phyloP scores from a whole-genome alignment of 2,797 vertebrate genomes.

The Tachyglossus aculeatus region DNA sequence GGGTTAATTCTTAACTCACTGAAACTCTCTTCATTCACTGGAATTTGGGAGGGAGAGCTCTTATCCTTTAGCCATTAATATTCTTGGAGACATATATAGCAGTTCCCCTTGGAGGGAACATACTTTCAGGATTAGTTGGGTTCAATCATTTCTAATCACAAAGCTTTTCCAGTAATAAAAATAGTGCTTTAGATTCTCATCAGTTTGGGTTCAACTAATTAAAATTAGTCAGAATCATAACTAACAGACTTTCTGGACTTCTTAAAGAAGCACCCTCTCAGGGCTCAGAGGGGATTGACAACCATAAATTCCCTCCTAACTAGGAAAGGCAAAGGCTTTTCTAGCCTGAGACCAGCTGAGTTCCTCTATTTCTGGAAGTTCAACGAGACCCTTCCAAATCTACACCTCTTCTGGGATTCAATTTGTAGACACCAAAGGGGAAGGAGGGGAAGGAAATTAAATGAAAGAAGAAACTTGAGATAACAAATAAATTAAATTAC shows the following conservation, averaged over 20 bases:
- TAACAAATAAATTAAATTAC: no score
- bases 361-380: no score
- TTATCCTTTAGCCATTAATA: not conserved
- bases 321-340: no score
- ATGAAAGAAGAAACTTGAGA: no score
- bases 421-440: no score
- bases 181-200: constrained; percentile 2
- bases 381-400: no score
- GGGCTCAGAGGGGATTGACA: not conserved
- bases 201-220: constrained; percentile 33
- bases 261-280: not conserved
- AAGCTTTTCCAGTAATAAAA: constrained; percentile 30
- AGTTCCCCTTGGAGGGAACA: constrained; percentile 20
- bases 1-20: not conserved
- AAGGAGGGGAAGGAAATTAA: no score
- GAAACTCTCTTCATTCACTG: not conserved
- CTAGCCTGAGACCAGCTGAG: no score
- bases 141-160: constrained; percentile 13
- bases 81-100: constrained; percentile 27
- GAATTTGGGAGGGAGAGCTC: not conserved
- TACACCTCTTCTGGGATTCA: no score
- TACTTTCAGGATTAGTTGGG: constrained; percentile 8
- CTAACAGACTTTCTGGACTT: not conserved
- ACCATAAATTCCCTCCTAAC: not conserved
- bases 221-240: constrained; percentile 31